phyloP scores from a whole-genome alignment of 1,140 invertebrate species.

The Palaemon carinicauda region DNA sequence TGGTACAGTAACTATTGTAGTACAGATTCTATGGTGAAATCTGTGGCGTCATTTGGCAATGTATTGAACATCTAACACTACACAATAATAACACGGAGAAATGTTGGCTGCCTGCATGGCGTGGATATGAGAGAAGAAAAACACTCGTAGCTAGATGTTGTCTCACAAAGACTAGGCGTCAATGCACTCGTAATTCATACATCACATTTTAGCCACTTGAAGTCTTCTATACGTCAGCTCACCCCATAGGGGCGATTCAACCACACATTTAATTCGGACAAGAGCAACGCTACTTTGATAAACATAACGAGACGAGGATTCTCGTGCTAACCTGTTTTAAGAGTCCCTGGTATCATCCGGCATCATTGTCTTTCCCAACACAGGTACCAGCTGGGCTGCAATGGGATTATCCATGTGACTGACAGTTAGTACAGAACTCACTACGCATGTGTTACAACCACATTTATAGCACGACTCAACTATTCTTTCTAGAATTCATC shows the following conservation, averaged over 20 bases:
- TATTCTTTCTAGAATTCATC: too few species aligned
- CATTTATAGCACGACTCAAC: too few species aligned
- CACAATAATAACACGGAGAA: neutral
- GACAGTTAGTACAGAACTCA: too few species aligned
- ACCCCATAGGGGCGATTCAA: neutral
- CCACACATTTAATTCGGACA: slow-evolving; percentile 17
- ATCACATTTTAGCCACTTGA: slow-evolving; percentile 13
- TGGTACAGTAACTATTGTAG: too few species aligned
- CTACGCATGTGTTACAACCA: too few species aligned
- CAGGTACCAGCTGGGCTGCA: too few species aligned
- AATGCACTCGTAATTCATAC: slow-evolving; percentile 16
- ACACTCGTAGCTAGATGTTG: slow-evolving; percentile 1
- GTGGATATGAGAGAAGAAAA: neutral
- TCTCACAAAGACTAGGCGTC: slow-evolving; percentile 5
- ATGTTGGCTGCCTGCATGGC: neutral
- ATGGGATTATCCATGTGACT: too few species aligned
- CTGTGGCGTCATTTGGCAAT: neutral
- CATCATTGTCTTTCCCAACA: too few species aligned
- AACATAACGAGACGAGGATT: neutral
- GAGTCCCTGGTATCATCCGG: neutral
- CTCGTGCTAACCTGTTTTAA: neutral
- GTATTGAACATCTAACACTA: neutral
- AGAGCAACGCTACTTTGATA: neutral
- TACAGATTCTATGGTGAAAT: too few species aligned
- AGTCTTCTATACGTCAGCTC: neutral